Evolutionary conservation across 2,113 vertebrate species (phyloP).

Genomic region (Picathartes gymnocephalus): DNA sequence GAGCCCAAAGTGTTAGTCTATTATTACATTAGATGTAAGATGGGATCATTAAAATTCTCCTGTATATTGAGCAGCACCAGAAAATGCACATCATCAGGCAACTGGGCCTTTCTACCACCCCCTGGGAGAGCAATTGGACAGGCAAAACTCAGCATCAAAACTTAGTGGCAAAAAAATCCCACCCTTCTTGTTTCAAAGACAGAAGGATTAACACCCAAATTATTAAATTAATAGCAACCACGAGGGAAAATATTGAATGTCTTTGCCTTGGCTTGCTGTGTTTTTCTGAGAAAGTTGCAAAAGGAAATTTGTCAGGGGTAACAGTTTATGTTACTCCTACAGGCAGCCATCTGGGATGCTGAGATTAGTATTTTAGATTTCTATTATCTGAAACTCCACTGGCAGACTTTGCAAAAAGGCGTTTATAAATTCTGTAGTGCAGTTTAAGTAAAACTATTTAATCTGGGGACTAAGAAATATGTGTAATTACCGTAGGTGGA

Average conservation of each 20-base stretch:
- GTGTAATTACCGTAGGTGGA: constrained; percentile 50
- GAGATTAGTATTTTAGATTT: constrained; percentile 12
- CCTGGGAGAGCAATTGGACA: background rate
- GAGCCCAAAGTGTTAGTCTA: background rate
- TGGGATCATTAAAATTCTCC: background rate
- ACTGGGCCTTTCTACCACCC: background rate
- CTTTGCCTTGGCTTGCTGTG: background rate
- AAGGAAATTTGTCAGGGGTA: constrained; percentile 1
- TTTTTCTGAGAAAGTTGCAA: background rate
- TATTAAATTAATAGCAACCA: background rate
- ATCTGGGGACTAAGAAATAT: constrained; percentile 42
- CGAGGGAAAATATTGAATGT: background rate
- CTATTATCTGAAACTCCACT: constrained; percentile 31
- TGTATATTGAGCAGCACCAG: background rate
- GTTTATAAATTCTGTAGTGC: constrained; percentile 8
- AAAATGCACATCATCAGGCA: background rate
- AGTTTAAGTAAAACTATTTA: constrained; percentile 48
- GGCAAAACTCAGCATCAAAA: background rate
- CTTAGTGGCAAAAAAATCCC: background rate
- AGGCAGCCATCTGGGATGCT: constrained; percentile 16
- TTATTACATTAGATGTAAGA: background rate
- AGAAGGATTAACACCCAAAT: background rate
- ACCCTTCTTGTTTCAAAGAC: background rate
- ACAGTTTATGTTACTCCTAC: background rate
- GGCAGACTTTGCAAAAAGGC: background rate